Conservation (phyloP, 92 coral and sea anemone species). For the Paramuricea clavata region DNA sequence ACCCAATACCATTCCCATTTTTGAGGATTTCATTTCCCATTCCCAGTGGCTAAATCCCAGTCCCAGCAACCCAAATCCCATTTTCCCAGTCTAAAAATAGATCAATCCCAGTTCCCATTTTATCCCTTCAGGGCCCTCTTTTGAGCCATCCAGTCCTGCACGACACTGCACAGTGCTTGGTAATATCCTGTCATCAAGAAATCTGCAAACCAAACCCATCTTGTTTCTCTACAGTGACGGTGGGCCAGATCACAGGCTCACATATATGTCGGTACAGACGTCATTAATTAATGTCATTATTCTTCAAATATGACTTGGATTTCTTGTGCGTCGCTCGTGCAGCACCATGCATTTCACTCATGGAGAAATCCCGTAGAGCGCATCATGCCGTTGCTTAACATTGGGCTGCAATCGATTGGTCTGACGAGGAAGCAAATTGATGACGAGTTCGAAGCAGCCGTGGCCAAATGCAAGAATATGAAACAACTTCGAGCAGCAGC, state of each 20-base stretch:
- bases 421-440: slow-evolving; percentile 49
- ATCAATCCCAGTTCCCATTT: too few relatives aligned
- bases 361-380: slow-evolving; percentile 60
- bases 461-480: slow-evolving; percentile 31
- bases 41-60: too few relatives aligned
- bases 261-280: slow-evolving; percentile 41
- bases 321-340: slow-evolving; percentile 38
- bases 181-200: slow-evolving; percentile 23
- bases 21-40: too few relatives aligned
- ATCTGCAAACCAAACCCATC: slow-evolving; percentile 37
- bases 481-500: slow-evolving; percentile 51
- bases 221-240: slow-evolving; percentile 49
- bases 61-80: too few relatives aligned
- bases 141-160: not conserved
- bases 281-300: slow-evolving; percentile 33
- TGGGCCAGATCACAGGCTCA: slow-evolving; percentile 48
- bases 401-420: slow-evolving; percentile 55
- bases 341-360: slow-evolving; percentile 36
- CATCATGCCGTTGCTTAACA: slow-evolving; percentile 49
- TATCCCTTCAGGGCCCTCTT: too few relatives aligned
- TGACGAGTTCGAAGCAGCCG: slow-evolving; percentile 43
- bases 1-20: too few relatives aligned
- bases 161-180: slow-evolving; percentile 3
- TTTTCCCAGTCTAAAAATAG: too few relatives aligned
- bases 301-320: slow-evolving; percentile 35